Evolutionary conservation across 2,888 invertebrate species (phyloP), one percentile per base, ranked within the genome.

Genomic region (Xiphydria camelus): DNA sequence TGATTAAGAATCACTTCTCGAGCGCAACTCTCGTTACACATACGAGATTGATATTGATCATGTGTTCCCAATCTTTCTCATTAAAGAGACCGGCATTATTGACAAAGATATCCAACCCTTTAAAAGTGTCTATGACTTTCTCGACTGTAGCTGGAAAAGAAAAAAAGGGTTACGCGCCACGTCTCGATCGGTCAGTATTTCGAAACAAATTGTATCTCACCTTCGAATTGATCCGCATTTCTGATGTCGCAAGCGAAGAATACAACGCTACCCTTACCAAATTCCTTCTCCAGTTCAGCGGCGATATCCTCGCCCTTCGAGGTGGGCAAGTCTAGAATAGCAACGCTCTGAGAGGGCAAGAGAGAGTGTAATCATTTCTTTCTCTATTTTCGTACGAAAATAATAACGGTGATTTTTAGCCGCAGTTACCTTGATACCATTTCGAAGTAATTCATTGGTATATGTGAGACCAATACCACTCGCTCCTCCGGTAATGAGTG

Each of bases 101-200:
- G 19, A 82, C 77, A 3, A 83, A 78, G 44, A 83, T 80, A 52
- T 83, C 82, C 21, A 82, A 51, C 2, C 66, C 62, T 2, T 78
- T 78, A 47, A 73, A 75, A 22, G 66, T 63, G 3, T 74, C 66
- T 1, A 76, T 55, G 2, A 77, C 73, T 22, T 71, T 75, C 51
- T 77, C 74, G 50, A 79, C 79, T 4, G 72, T 68, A 50, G 68
- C 78, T 78, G 55, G 17, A 63, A 61, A n/a, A n/a, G n/a, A n/a
- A n/a, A n/a, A n/a, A n/a, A n/a, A n/a, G n/a, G n/a, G n/a, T n/a
- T n/a, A n/a, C n/a, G n/a, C n/a, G n/a, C n/a, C n/a, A n/a, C n/a
- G n/a, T n/a, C n/a, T n/a, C n/a, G n/a, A n/a, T n/a, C n/a, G n/a
- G n/a, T n/a, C n/a, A n/a, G n/a, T n/a, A n/a, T n/a, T n/a, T n/a